Percentiles rank a stretch among this genome's conserved stretches.
These are phyloP conservation scores for Scophthalmus maximus DNA, from an alignment of 2,113 vertebrate genomes.

Conservation along the genomic window DNA sequence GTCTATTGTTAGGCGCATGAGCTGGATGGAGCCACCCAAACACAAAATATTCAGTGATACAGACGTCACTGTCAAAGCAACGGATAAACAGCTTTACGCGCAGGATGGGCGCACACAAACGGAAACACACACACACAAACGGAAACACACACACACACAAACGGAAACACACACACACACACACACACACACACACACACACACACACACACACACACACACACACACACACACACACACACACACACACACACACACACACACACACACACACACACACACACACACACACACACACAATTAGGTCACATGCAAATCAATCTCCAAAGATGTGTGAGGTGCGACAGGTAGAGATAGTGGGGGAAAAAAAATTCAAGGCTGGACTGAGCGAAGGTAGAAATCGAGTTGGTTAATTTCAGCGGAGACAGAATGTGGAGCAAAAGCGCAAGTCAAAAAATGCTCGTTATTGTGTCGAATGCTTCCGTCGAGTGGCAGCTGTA, in stretches of 20 bases:
- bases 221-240: too few species aligned
- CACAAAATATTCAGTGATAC: constrained; percentile 58
- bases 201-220: too few species aligned
- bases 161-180: not conserved
- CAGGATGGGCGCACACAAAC: not conserved
- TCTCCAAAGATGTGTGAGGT: constrained; percentile 44
- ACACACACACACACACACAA: too few species aligned
- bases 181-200: too few species aligned
- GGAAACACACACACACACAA: not conserved
- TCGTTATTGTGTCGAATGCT: constrained; percentile 62
- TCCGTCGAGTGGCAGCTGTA: constrained; percentile 58
- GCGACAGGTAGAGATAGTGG: constrained; percentile 38
- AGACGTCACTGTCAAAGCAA: constrained; percentile 58
- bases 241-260: too few species aligned
- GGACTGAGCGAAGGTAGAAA: too few species aligned
- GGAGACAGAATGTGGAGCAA: constrained; percentile 16
- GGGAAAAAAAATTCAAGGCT: not conserved
- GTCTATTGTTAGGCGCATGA: constrained; percentile 78
- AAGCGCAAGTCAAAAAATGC: constrained; percentile 48
- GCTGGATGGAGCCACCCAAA: constrained; percentile 66
- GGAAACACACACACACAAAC: not conserved
- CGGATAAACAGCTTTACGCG: constrained; percentile 21
- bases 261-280: too few species aligned
- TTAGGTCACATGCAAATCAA: constrained; percentile 74
- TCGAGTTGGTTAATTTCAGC: constrained; percentile 45